phyloP scores from a whole-genome alignment of 2,888 invertebrate species.

The Barypeithes pellucidus region DNA sequence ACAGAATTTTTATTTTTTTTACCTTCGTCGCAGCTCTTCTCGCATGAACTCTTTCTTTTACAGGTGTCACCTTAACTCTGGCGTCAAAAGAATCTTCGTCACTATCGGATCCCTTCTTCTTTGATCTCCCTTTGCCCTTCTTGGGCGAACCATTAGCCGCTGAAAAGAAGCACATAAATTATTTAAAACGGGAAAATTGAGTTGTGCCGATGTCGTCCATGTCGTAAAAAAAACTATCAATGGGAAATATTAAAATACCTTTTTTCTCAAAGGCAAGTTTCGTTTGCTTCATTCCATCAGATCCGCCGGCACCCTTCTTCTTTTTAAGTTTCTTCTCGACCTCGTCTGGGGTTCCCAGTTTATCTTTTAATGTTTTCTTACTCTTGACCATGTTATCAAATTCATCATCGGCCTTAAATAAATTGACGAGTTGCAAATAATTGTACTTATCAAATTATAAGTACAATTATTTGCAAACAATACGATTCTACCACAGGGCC shows the following conservation, averaged over 20 bases:
- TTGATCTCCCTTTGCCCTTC: constrained; percentile 60
- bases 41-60: constrained; percentile 61
- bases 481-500: too few relatives aligned
- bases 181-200: too few relatives aligned
- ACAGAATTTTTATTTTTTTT: too few relatives aligned
- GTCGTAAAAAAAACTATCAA: too few relatives aligned
- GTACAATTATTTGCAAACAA: too few relatives aligned
- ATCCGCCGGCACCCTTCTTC: constrained; percentile 67
- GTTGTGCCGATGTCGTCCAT: too few relatives aligned
- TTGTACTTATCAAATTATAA: too few relatives aligned
- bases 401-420: constrained; percentile 75
- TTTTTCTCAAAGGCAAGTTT: constrained; percentile 77
- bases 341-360: constrained; percentile 72
- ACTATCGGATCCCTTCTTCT: constrained; percentile 50
- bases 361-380: constrained; percentile 74
- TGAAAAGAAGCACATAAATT: constrained; percentile 11
- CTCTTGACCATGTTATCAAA: constrained; percentile 77
- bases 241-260: constrained; percentile 34
- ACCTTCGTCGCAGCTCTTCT: constrained; percentile 65
- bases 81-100: constrained; percentile 57
- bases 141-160: constrained; percentile 64
- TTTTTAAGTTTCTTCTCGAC: constrained; percentile 69
- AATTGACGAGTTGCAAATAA: too few relatives aligned
- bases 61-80: constrained; percentile 35
- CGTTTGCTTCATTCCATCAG: constrained; percentile 81